Conservation (phyloP, 1,140 invertebrate genomes). For the Bacillus rossius region DNA sequence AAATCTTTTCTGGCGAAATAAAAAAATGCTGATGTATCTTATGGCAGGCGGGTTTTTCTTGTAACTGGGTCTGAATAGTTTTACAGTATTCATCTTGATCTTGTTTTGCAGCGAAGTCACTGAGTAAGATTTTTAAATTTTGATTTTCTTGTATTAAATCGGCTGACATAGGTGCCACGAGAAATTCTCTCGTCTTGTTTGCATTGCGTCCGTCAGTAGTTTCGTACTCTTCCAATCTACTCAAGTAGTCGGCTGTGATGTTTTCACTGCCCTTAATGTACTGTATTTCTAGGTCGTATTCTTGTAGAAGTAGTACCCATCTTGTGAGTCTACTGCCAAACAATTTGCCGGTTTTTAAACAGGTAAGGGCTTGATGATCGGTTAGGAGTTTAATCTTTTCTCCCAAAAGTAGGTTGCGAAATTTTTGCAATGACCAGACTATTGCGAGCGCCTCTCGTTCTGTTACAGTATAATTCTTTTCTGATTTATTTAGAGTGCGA, state of each 20-base stretch:
- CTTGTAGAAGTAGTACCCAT: conserved; percentile 39
- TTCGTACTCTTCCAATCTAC: background rate
- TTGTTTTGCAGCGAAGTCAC: too few relatives aligned
- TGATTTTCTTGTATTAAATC: too few relatives aligned
- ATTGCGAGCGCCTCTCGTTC: conserved; percentile 42
- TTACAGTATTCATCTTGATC: too few relatives aligned
- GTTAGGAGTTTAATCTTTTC: conserved; percentile 39
- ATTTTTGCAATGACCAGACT: conserved; percentile 39
- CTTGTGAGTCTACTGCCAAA: conserved; percentile 35
- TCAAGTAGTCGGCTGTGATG: background rate
- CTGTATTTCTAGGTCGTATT: conserved; percentile 37
- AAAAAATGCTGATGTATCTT: too few relatives aligned
- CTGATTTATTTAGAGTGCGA: conserved; percentile 16
- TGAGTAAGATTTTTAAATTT: too few relatives aligned
- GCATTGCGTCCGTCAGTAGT: too few relatives aligned
- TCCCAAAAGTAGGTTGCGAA: conserved; percentile 32
- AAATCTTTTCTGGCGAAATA: too few relatives aligned
- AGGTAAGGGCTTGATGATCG: conserved; percentile 42
- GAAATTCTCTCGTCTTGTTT: too few relatives aligned
- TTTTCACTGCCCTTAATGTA: conserved; percentile 28
- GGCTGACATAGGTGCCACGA: too few relatives aligned
- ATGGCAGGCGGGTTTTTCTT: too few relatives aligned
- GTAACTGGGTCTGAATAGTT: too few relatives aligned
- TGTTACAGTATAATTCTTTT: conserved; percentile 35
- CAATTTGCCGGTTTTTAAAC: conserved; percentile 12